A percentile compares a stretch with the other conserved stretches of the same genome.
phyloP scores from a whole-genome alignment of 2,113 vertebrate genomes.

The Eolophus roseicapilla region DNA sequence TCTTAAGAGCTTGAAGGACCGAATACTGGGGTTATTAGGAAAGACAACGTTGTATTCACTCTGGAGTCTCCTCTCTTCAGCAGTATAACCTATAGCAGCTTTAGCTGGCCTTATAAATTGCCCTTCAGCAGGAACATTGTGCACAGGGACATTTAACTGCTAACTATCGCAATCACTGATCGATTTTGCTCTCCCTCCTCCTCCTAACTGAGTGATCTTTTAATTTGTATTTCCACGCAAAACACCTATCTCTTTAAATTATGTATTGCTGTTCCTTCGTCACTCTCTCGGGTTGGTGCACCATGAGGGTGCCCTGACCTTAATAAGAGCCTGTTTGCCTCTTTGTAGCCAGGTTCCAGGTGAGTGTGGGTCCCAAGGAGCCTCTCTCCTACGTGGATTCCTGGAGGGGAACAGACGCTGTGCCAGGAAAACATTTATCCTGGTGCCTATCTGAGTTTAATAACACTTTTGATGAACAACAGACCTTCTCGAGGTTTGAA shows the following conservation, averaged over 20 bases:
- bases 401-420: not conserved
- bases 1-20: constrained; percentile 43
- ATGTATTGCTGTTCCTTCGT: not conserved
- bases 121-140: constrained; percentile 18
- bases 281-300: not conserved
- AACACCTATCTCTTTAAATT: constrained; percentile 32
- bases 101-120: constrained; percentile 19
- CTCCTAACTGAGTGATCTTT: not conserved
- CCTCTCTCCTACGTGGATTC: not conserved
- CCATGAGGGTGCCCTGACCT: not conserved
- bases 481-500: not conserved
- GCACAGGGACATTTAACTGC: constrained; percentile 38
- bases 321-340: not conserved
- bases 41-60: not conserved
- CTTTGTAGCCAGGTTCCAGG: not conserved
- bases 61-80: constrained; percentile 9
- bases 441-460: constrained; percentile 2
- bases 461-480: constrained; percentile 15
- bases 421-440: constrained; percentile 28
- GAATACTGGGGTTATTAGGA: not conserved
- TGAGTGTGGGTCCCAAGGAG: not conserved
- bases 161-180: constrained; percentile 16
- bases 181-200: constrained; percentile 35
- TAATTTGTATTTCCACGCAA: not conserved
- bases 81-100: not conserved